Evolutionary conservation across 2,113 vertebrate genomes (phyloP).

Genomic region (Tragelaphus imberbis): DNA sequence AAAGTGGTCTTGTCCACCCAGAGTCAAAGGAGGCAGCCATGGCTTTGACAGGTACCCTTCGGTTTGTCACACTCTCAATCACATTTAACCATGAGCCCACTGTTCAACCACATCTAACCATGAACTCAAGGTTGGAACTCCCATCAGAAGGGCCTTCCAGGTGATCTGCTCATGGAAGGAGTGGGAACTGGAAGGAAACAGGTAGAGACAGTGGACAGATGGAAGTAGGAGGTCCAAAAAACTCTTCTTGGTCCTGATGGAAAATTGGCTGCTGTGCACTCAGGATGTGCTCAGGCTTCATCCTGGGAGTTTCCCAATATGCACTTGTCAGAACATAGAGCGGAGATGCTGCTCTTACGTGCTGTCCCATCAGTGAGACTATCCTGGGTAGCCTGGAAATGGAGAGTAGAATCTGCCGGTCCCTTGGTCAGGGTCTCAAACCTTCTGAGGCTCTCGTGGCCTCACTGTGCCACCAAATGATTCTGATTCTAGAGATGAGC

Average conservation of each 20-base stretch:
- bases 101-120: background rate
- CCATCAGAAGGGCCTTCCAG: background rate
- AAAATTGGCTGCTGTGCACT: background rate
- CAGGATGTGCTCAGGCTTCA: fast-evolving
- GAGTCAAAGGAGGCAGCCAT: background rate
- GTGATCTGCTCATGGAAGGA: background rate
- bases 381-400: background rate
- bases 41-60: background rate
- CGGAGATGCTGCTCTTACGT: background rate
- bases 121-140: background rate
- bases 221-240: background rate
- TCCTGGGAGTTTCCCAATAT: background rate
- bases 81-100: background rate
- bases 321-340: background rate
- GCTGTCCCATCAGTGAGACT: background rate
- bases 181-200: background rate
- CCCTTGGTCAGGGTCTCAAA: background rate
- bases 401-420: background rate
- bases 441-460: background rate
- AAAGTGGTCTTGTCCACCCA: background rate
- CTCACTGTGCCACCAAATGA: background rate
- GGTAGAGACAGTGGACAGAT: background rate
- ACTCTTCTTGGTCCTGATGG: background rate
- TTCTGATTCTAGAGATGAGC: background rate
- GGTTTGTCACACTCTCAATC: no score